Evolutionary conservation across 2,888 invertebrate genomes (phyloP), one percentile per base, ranked within the genome.

Genomic region (Thecocarcelia acutangulata): DNA sequence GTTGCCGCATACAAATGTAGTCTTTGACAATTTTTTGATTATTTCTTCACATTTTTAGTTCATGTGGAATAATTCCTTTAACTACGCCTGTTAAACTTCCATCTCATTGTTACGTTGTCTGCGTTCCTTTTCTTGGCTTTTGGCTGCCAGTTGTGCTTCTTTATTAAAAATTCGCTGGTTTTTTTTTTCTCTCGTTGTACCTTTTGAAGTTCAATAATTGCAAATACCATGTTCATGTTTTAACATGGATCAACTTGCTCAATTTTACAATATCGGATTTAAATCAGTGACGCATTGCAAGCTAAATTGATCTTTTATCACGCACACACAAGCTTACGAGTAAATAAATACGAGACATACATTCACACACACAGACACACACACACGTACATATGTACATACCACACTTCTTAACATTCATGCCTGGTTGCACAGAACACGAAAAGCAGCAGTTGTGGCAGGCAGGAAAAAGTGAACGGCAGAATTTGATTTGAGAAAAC

Each of bases 301-400:
- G 86, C 87, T 88, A 88, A 89, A 89, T 89, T 89, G 89, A 89
- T 89, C 88, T 88, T 88, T 89, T 89, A 89, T 87, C 88, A 89
- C 87, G 72, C 78, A 78, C 66, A 58, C 64, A 72, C 72, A 46
- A 19, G 3, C 13, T 44, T 46, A 13, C 19, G 12, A n/a, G n/a
- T n/a, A n/a, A n/a, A n/a, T n/a, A n/a, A n/a, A n/a, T n/a, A n/a
- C n/a, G n/a, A n/a, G n/a, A n/a, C n/a, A n/a, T n/a, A n/a, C n/a
- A n/a, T n/a, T n/a, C 9, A 28, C 24, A 44, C 19, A 40, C 8
- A 59, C 6, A 59, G 13, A 58, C 0, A 63, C 6, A 46, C 37
- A 56, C 12, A 0, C 11, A 21, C 33, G 8, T 50, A 9, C 13
- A 59, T 33, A 8, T 8, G n/a, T 4, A 21, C 4, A 72, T 19